Conservation (phyloP, 2,113 vertebrate genomes). For the Regulus satrapa region DNA sequence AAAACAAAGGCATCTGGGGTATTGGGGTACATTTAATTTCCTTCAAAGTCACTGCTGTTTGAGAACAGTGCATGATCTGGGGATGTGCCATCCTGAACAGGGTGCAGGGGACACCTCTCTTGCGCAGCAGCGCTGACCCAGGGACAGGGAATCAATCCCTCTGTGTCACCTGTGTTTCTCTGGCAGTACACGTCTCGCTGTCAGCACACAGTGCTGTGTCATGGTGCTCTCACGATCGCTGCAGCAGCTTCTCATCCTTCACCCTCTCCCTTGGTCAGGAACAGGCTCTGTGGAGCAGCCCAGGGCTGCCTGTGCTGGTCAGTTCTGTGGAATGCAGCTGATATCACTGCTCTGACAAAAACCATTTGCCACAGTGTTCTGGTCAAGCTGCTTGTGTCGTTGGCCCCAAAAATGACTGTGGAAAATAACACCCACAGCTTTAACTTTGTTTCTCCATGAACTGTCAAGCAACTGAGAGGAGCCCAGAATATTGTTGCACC, state of each 20-base stretch:
- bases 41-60: neutral
- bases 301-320: neutral
- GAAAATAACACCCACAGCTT: neutral
- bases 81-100: accelerated
- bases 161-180: accelerated
- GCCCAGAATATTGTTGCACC: neutral
- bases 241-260: neutral
- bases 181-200: neutral
- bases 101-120: neutral
- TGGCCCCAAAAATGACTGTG: neutral
- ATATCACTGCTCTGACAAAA: neutral
- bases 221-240: neutral
- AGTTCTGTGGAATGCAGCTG: neutral
- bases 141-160: too few species aligned
- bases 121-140: neutral
- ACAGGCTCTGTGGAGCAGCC: neutral
- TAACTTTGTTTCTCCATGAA: neutral
- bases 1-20: neutral
- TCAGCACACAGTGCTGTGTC: neutral
- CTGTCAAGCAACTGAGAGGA: neutral
- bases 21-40: neutral
- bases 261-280: neutral
- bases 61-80: neutral
- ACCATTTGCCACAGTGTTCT: neutral
- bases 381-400: neutral